Percentiles rank a stretch among this genome's conserved stretches.
These are phyloP conservation scores for Onychostruthus taczanowskii DNA, from an alignment of 2,113 vertebrate genomes.

Conservation along the genomic window DNA sequence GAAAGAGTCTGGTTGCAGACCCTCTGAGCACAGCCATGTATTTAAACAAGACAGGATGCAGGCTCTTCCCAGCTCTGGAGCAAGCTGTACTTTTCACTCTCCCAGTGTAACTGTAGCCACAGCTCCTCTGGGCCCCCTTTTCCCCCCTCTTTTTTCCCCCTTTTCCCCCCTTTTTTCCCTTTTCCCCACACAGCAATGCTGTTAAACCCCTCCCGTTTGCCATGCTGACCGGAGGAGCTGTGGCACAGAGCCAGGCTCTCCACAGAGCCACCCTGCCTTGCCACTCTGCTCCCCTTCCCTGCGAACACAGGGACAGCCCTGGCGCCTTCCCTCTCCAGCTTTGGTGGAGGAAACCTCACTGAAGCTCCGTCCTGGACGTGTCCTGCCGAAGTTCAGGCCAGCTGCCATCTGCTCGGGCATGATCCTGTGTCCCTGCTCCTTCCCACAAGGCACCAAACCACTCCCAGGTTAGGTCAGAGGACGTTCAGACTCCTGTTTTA, in stretches of 20 bases:
- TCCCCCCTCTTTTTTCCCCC: rapidly evolving
- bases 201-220: background rate
- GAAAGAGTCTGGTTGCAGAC: background rate
- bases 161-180: rapidly evolving
- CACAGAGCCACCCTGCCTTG: background rate
- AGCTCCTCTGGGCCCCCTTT: no score
- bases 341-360: background rate
- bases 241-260: background rate
- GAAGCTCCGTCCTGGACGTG: background rate
- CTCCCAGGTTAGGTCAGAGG: background rate
- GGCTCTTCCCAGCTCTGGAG: background rate
- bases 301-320: background rate
- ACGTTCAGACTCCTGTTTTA: rapidly evolving
- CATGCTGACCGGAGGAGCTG: background rate
- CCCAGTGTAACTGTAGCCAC: background rate
- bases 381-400: background rate
- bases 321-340: background rate
- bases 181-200: background rate
- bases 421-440: background rate
- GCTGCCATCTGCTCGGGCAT: background rate
- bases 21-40: background rate
- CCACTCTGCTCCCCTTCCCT: background rate
- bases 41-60: background rate
- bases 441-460: background rate
- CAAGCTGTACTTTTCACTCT: background rate